Base-by-base conservation (phyloP, 2,113 vertebrate species). In the Bostrychus sinensis region DNA sequence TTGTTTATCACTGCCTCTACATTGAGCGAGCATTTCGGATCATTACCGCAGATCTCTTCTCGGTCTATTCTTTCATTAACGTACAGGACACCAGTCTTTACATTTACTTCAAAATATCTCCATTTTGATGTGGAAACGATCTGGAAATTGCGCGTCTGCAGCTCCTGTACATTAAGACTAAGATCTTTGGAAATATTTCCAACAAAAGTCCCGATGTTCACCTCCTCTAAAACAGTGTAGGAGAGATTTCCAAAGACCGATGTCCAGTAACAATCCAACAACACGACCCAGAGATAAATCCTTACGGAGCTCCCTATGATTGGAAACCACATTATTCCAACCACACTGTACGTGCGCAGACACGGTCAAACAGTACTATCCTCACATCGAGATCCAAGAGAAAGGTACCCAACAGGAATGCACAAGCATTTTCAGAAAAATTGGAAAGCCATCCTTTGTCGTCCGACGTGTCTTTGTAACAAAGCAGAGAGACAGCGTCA, bases 61-160 rank as follows among this genome's bases (percentile, higher is more conserved):
- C 93, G 77, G 72, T 94, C 90, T 66, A 94, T 86, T 43, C 87
- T 92, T 17, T 92, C 91, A 14, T 77, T 88, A 28, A 93, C 66
- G 85, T 71, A 55, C 14, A 95, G 53, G 36, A 84, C 54, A 19
- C 92, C 92, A 0, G 89, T 85, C 81, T 86, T 88, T 6, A 76
- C 38, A 50, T 91, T 88, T 62, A 89, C 74, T 32, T 88, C 78
- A 22, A 91, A 83, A 56, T 88, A 86, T 74, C 86, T 89, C 2
- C 4, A 82, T 38, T 81, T 76, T 13, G 75, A 72, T 57, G 83
- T 82, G 2, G 77, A 41, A 41, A 88, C 86, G 19, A 91, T 67
- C 58, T 81, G 82, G 79, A 89, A 83, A 58, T 61, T 77, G n/a
- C 86, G 84, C 1, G 84, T 17, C 19, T 85, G 80, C 48, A 89